Conservation (phyloP, 1,140 invertebrate species). For the Pseudomyrmex sp. region DNA sequence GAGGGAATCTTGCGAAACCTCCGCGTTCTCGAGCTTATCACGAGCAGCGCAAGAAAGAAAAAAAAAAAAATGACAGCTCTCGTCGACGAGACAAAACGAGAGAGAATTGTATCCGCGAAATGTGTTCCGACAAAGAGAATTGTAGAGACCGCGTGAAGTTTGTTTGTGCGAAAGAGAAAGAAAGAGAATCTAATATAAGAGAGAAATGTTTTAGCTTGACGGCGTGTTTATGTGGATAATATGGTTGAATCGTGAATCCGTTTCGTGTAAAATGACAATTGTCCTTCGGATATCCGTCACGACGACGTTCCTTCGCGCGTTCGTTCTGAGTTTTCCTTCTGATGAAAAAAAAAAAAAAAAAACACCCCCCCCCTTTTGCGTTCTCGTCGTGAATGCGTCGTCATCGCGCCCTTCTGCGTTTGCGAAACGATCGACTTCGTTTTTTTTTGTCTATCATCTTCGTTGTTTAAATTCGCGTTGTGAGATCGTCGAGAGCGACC, state of each 20-base stretch:
- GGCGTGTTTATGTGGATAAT: constrained; percentile 67
- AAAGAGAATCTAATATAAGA: constrained; percentile 5
- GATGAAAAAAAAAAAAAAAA: too few species aligned
- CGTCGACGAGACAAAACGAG: constrained; percentile 14
- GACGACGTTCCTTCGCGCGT: constrained; percentile 26
- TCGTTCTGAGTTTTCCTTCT: constrained; percentile 49
- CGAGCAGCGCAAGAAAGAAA: neutral
- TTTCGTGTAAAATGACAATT: constrained; percentile 71
- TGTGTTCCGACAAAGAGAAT: constrained; percentile 8
- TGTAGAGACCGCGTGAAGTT: constrained; percentile 25
- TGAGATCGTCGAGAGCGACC: constrained; percentile 26
- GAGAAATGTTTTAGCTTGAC: constrained; percentile 50
- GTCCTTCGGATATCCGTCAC: constrained; percentile 41
- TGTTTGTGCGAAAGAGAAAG: constrained; percentile 42
- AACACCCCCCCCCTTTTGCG: neutral
- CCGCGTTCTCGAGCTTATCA: constrained; percentile 13
- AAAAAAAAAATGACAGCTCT: neutral
- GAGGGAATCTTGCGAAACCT: constrained; percentile 19
- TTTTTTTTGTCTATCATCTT: constrained; percentile 28
- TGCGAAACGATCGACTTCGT: constrained; percentile 16
- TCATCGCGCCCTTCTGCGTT: constrained; percentile 47
- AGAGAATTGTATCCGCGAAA: neutral
- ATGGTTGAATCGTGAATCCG: constrained; percentile 84
- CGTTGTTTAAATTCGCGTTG: constrained; percentile 27
- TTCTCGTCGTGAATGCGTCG: constrained; percentile 41